These are phyloP conservation scores for rat (Rattus norvegicus) DNA, from an alignment of 2,113 vertebrate genomes.

Conservation along the genomic window GRCr8 NC_086020.1:7808501-7809000, in stretches of 20 bases:
- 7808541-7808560: background rate
- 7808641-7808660: background rate
- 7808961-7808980: background rate
- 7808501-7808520: background rate
- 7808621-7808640: background rate
- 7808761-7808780: background rate
- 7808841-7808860: constrained; percentile 20
- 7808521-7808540: background rate
- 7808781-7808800: background rate
- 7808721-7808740: background rate
- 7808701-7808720: background rate
- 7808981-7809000: background rate
- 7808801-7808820: background rate
- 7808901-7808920: background rate
- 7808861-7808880: background rate
- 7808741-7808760: background rate
- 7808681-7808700: background rate
- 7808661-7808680: background rate
- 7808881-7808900: background rate
- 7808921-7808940: background rate
- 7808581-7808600: background rate
- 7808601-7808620: background rate
- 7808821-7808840: background rate
- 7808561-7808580: background rate
- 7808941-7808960: background rate